Base-by-base conservation (phyloP, 2,888 invertebrate genomes). In the Dioctria rufipes region DNA sequence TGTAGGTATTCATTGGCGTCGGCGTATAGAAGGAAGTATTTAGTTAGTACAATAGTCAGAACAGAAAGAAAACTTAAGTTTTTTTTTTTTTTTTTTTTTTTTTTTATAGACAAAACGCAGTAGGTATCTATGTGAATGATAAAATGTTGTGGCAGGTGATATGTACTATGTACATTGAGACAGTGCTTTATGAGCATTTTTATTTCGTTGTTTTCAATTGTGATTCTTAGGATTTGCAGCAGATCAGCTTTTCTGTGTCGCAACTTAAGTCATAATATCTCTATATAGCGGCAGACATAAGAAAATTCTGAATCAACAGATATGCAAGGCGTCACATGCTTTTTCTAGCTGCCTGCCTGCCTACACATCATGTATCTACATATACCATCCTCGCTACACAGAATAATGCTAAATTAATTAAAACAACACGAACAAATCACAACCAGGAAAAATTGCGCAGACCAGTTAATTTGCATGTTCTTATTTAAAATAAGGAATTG, bases 401-500 rank as follows among this genome's bases (percentile, higher is more conserved):
- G 39, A 58, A 42, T 54, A 54, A 54, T 40, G 42, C n/a, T 13
- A 73, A 73, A 73, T 73, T 73, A 73, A 73, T 73, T 73, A 73
- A 58, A 58, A 60, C 58, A 73, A 73, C 73, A 73, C 25, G 25
- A 58, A 58, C 73, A 54, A 9, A 25, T 25, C 73, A 40, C 11
- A 73, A 73, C 73, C 60, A 73, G 73, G 73, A 73, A 73, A 73
- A 73, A 73, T 58, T 60, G 73, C 73, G 73, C 60, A 54, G 73
- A 73, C 58, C 73, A 73, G 73, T 42, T 73, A 73, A 73, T 73
- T 73, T 58, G 58, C 73, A 73, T 73, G 54, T 73, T 73, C 58
- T 73, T 58, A 73, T 73, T 73, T 42, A 40, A 58, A 58, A 73
- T 58, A 73, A 60, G 60, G 73, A 73, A 42, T 58, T 42, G 69